Percentiles rank a stretch among this genome's conserved stretches.
These are phyloP conservation scores for Ophioninae sp. DNA, from an alignment of 2,888 invertebrate species.

Conservation along the genomic window DNA sequence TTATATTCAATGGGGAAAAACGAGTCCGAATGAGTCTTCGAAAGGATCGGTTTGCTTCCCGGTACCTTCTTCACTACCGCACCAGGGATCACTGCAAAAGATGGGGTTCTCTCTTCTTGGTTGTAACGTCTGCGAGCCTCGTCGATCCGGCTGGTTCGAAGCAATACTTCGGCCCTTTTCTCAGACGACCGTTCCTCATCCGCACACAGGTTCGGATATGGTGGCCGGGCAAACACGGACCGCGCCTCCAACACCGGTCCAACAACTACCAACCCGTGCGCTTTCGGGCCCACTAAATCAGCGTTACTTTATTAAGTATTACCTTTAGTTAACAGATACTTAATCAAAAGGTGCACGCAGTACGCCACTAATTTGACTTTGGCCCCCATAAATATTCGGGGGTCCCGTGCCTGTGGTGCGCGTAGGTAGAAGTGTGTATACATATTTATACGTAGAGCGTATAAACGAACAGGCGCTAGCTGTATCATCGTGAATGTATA, in stretches of 20 bases:
- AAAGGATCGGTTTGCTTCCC: slow-evolving; percentile 21
- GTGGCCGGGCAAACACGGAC: slow-evolving; percentile 49
- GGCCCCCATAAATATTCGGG: slow-evolving; percentile 81
- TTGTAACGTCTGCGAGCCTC: slow-evolving; percentile 42
- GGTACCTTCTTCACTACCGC: slow-evolving; percentile 31
- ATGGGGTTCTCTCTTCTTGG: slow-evolving; percentile 32
- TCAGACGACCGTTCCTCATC: slow-evolving; percentile 55
- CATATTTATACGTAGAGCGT: slow-evolving; percentile 31
- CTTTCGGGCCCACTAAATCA: slow-evolving; percentile 78
- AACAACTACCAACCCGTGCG: slow-evolving; percentile 59
- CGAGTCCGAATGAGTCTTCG: slow-evolving; percentile 59
- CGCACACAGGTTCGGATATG: slow-evolving; percentile 56
- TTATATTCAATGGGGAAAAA: slow-evolving; percentile 80
- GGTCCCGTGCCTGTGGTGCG: slow-evolving; percentile 67
- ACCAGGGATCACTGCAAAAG: slow-evolving; percentile 24
- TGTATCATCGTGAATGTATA: slow-evolving; percentile 22
- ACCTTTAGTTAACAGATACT: slow-evolving; percentile 81
- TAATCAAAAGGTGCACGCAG: slow-evolving; percentile 81
- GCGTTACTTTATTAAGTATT: slow-evolving; percentile 81
- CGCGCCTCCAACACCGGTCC: slow-evolving; percentile 47
- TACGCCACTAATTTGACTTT: slow-evolving; percentile 81
- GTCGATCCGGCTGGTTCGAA: slow-evolving; percentile 52
- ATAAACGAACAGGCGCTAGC: neutral
- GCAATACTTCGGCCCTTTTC: slow-evolving; percentile 21
- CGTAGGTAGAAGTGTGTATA: slow-evolving; percentile 42